A percentile compares a stretch with the other conserved stretches of the same genome.
Evolutionary conservation across 2,797 vertebrate genomes (phyloP).

Genomic region (Coreius guichenoti): DNA sequence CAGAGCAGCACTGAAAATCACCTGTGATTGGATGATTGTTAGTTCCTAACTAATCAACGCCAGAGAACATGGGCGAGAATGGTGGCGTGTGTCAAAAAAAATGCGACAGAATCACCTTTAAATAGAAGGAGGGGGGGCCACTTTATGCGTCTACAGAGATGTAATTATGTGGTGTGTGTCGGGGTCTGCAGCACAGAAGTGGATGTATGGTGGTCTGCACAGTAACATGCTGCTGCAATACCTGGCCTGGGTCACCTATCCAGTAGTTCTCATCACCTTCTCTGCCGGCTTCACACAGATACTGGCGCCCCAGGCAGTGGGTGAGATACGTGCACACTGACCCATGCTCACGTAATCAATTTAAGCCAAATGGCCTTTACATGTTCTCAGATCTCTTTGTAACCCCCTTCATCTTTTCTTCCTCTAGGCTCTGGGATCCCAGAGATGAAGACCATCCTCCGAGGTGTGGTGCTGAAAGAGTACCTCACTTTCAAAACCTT

Average conservation of each 20-base stretch:
- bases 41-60: background rate
- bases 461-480: conserved; percentile 95
- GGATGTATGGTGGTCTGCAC: conserved; percentile 89
- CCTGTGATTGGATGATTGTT: background rate
- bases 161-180: conserved; percentile 16
- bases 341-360: conserved; percentile 30
- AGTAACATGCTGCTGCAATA: conserved; percentile 94
- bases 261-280: conserved; percentile 98
- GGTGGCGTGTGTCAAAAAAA: background rate
- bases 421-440: conserved; percentile 93
- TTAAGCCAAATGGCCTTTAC: conserved; percentile 18
- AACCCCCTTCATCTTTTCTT: conserved; percentile 31
- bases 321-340: conserved; percentile 74
- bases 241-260: conserved; percentile 98
- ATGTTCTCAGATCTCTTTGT: background rate
- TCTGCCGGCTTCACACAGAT: conserved; percentile 98
- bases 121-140: background rate
- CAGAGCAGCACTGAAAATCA: background rate
- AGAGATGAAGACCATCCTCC: conserved; percentile 97
- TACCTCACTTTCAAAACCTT: conserved; percentile 98
- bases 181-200: conserved; percentile 90
- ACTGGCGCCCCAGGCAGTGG: conserved; percentile 95
- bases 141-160: conserved; percentile 8
- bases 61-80: background rate
- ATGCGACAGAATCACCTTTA: background rate